Base-by-base conservation (phyloP, 2,797 vertebrate genomes). In the Clarias laeviceps region DNA sequence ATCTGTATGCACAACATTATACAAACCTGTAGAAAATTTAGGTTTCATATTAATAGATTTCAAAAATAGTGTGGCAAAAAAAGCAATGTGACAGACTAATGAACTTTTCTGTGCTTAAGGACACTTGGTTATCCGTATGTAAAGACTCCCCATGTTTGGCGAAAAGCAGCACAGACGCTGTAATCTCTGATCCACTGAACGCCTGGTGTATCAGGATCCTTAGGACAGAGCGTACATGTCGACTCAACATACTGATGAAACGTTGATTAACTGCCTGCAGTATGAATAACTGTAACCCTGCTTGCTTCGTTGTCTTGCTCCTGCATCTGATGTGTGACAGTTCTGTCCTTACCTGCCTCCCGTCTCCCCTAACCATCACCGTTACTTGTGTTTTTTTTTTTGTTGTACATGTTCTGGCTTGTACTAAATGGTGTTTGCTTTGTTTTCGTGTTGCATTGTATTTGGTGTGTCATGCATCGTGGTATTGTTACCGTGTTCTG, bases 271-370 rank as follows among this genome's bases (percentile, higher is more conserved):
- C 89, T 78, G 89, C 87, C 87, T 87, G 88, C 87, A 8, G 84
- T 84, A 64, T 90, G 87, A 91, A 81, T 89, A 88, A 82, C 89
- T 87, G 92, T 94, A 90, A 94, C 92, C 88, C 87, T 93, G 92
- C 91, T 88, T 93, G 93, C 91, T 61, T 74, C 72, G 73, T 87
- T 45, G 57, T 68, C 61, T 57, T 56, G 74, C 4, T 72, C 80
- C 83, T 85, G 89, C 84, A 85, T 87, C 83, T 89, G 90, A 82
- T 86, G 83, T 89, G 90, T 89, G 74, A 66, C 88, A 34, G 82
- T 87, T 76, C 24, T 86, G 40, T 72, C 66, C 29, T 83, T 54
- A 40, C 57, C 57, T 82, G 24, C n/a, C 34, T 56, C 57, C 70
- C 65, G 65, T 50, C 40, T 22, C 83, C 87, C 89, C 93, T 94